Evolutionary conservation across 2,113 vertebrate species (phyloP).

Genomic region (Calonectris borealis): DNA sequence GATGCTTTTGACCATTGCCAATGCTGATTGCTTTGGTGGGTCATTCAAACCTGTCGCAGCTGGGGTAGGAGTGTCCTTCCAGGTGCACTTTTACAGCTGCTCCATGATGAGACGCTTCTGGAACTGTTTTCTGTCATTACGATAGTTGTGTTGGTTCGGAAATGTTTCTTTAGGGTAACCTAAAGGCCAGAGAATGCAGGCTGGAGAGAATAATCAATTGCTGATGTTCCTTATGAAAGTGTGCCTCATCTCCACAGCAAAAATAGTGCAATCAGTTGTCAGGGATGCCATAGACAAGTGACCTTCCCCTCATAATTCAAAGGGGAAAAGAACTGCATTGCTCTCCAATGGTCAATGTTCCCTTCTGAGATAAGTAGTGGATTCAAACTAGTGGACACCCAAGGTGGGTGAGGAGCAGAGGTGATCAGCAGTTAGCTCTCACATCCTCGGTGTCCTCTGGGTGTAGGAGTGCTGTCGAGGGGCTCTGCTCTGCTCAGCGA

Average conservation of each 20-base stretch:
- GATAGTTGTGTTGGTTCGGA: neutral
- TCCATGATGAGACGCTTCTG: neutral
- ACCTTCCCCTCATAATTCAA: neutral
- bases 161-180: neutral
- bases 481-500: neutral
- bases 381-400: neutral
- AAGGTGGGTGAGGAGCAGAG: neutral
- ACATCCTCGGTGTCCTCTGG: neutral
- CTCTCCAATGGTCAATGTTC: neutral
- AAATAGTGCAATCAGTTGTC: neutral
- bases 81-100: neutral
- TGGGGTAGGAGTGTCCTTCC: neutral
- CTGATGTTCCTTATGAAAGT: neutral
- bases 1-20: neutral
- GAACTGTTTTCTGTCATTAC: neutral
- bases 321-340: neutral
- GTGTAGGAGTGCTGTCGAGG: neutral
- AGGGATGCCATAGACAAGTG: neutral
- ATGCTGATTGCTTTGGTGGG: neutral
- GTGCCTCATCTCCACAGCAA: neutral
- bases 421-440: neutral
- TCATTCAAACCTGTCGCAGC: neutral
- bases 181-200: neutral
- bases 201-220: neutral
- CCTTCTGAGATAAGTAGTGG: neutral